A percentile compares a stretch with the other conserved stretches of the same genome.
These are phyloP conservation scores for Oreochromis tanganicae DNA, from an alignment of 2,113 vertebrate species.

Conservation along the genomic window DNA sequence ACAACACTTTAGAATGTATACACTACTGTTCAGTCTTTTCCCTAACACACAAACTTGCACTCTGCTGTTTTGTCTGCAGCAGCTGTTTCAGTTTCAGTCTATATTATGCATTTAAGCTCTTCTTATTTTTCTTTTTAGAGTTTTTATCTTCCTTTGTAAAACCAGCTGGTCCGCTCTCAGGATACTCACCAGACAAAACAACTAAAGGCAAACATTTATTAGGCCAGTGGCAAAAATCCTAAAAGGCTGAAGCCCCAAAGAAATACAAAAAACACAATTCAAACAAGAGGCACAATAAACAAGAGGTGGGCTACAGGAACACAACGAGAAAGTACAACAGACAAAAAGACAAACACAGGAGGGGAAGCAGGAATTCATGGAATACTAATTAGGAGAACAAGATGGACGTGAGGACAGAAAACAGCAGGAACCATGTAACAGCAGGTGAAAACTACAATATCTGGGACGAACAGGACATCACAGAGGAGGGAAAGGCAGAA, in stretches of 20 bases:
- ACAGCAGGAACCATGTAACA: background rate
- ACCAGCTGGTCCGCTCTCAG: fast-evolving
- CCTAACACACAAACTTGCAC: background rate
- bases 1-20: background rate
- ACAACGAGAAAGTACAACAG: background rate
- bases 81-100: too few relatives aligned
- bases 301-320: background rate
- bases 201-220: background rate
- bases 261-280: background rate
- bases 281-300: background rate
- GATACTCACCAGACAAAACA: background rate
- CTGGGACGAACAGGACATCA: background rate
- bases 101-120: background rate
- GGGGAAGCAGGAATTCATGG: background rate
- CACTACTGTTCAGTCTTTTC: background rate
- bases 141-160: background rate
- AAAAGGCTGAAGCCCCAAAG: background rate
- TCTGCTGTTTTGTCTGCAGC: background rate
- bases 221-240: background rate
- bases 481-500: background rate
- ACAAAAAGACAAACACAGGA: background rate
- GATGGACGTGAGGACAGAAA: background rate
- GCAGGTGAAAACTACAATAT: background rate
- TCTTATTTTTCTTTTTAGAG: background rate
- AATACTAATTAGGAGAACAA: background rate